Evolutionary conservation across 2,888 invertebrate genomes (phyloP), one percentile per base, ranked within the genome.

Genomic region (Brachynemurus nebulosus): DNA sequence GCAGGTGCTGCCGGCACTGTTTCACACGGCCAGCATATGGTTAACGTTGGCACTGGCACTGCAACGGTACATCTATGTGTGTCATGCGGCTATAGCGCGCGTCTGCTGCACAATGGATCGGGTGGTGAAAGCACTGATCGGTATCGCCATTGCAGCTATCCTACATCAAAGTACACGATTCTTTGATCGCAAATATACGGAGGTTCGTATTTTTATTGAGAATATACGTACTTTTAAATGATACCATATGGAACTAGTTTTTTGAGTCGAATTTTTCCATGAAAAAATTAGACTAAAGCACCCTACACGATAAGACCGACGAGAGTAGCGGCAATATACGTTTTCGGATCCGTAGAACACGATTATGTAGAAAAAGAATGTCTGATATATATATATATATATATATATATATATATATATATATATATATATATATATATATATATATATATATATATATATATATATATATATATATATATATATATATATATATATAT

Each of bases 1-100:
- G 0, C 67, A 80, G 72, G 72, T 74, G 53, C 74, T 90, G 52
- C 90, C 90, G 17, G 83, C 85, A 17, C 76, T 90, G 67, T 92
- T 91, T 63, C 93, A 93, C 67, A 91, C 92, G 4, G 89, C 91
- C 4, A 89, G 90, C 53, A 90, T 92, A 49, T 93, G 92, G 92
- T 67, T 93, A 54, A 93, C 93, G 0, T 69, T 93, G 51, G 84
- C 89, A 1, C 66, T 95, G 48, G 93, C 93, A 0, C 83, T 86
- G 14, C 95, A 95, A 66, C 72, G 93, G 58, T 95, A 92, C 68
- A 86, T 95, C 55, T 95, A 91, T 65, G 92, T 95, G 2, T 93
- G 92, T 58, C 91, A 92, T 62, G 89, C 92, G 0, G 81, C 89
- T 0, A 74, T 84, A 48, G 93, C 93, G 0, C 73, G 88, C 47